Evolutionary conservation across 2,888 invertebrate genomes (phyloP).

Genomic region (Nowickia ferox): DNA sequence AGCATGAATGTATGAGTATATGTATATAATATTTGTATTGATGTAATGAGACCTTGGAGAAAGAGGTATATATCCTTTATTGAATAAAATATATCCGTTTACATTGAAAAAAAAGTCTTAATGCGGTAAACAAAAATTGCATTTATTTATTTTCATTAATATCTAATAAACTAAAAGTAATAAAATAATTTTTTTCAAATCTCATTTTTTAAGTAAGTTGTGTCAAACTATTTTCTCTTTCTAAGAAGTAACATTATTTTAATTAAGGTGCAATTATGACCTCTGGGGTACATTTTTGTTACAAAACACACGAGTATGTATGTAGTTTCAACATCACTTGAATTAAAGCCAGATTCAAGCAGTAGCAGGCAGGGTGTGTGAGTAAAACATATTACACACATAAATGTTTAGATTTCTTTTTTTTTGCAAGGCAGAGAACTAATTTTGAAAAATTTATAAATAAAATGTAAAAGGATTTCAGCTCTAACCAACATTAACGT

Average conservation of each 20-base stretch:
- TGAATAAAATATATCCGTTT: too few species aligned
- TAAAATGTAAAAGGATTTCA: conserved; percentile 30
- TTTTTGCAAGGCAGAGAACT: conserved; percentile 39
- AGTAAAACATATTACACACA: not conserved
- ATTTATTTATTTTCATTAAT: too few species aligned
- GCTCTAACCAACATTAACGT: conserved; percentile 41
- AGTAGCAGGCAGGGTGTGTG: not conserved
- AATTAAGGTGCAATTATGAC: conserved; percentile 19
- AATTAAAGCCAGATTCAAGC: not conserved
- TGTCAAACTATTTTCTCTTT: not conserved
- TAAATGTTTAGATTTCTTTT: not conserved
- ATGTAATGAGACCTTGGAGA: too few species aligned
- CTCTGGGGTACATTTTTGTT: not conserved
- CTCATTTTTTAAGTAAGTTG: not conserved
- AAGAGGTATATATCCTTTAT: too few species aligned
- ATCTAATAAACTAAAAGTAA: not conserved
- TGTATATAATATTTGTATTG: too few species aligned
- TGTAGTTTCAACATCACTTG: not conserved
- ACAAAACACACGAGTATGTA: not conserved
- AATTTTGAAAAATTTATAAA: conserved; percentile 63
- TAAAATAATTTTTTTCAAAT: not conserved
- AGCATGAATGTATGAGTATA: too few species aligned
- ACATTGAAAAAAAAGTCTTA: too few species aligned
- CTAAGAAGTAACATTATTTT: not conserved
- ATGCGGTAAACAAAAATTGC: too few species aligned